Evolutionary conservation across 2,113 vertebrate species (phyloP), one percentile per base, ranked within the genome.

Genomic region (Edolisoma coerulescens): DNA sequence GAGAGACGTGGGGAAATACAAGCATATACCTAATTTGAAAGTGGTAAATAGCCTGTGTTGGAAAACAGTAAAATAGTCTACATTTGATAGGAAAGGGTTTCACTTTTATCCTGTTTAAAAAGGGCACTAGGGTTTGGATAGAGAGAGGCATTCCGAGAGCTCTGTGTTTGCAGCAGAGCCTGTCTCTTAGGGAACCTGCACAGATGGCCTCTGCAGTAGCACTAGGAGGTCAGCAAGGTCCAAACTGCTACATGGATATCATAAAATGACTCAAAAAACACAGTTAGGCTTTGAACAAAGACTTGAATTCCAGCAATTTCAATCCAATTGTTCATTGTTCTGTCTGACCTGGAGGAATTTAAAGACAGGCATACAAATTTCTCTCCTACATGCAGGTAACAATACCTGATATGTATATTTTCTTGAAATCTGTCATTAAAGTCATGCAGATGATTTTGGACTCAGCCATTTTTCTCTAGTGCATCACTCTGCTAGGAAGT

Each of bases 371-470:
- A 90, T 39, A 85, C 13, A 95, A 90, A 88, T 84, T 69, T 28
- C 57, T 94, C 50, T 82, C 69, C 44, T 89, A 65, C 50, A 60
- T 49, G 65, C 63, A 92, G 45, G 60, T 64, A 93, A 50, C 79
- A 87, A 44, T 87, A 78, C 10, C 26, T 32, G 22, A 41, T 80
- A 93, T 11, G 41, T 69, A 44, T 39, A 67, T 94, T 94, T 97
- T 94, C 79, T 93, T 93, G 45, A 96, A 74, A 45, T 79, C 9
- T 57, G 24, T 57, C 79, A 61, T 75, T 94, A 83, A 97, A 92
- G 71, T 73, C 6, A 81, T 52, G 60, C 95, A 96, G 90, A 93
- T 95, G 75, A 95, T 96, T 90, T 81, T 91, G 64, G 96, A 68
- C 67, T 80, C 69, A 91, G 63, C 13, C 39, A 23, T n/a, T 95